phyloP scores from a whole-genome alignment of 2,888 invertebrate genomes.

The Lymantria monacha region DNA sequence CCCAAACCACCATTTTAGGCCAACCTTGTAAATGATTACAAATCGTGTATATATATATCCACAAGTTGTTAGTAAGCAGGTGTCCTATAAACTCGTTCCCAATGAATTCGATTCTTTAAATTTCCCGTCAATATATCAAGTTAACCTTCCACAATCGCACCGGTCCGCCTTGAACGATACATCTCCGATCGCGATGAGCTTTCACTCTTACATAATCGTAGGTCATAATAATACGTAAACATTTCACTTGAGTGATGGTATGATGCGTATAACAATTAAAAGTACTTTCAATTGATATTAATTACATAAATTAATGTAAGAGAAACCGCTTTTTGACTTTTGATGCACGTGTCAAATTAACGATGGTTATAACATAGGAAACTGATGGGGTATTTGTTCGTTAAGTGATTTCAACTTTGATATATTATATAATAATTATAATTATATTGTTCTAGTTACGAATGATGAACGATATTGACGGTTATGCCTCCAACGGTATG shows the following conservation, averaged over 20 bases:
- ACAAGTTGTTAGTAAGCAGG: background rate
- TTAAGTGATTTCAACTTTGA: background rate
- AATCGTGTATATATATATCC: background rate
- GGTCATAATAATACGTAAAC: conserved; percentile 23
- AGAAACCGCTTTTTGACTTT: conserved; percentile 10
- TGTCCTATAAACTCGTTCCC: conserved; percentile 13
- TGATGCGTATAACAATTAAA: conserved; percentile 31
- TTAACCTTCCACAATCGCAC: conserved; percentile 14
- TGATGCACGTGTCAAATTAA: conserved; percentile 1
- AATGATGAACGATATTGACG: no score
- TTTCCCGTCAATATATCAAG: conserved; percentile 12
- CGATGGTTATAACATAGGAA: background rate
- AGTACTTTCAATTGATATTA: conserved; percentile 26
- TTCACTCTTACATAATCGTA: conserved; percentile 26
- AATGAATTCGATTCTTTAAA: conserved; percentile 5
- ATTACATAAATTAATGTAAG: conserved; percentile 12
- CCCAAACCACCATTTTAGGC: no score
- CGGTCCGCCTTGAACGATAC: conserved; percentile 28
- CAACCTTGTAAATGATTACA: no score
- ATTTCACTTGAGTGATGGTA: conserved; percentile 17
- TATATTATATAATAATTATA: background rate
- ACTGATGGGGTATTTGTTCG: background rate
- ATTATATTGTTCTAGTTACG: background rate
- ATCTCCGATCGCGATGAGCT: conserved; percentile 27
- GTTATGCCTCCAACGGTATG: no score